phyloP scores from a whole-genome alignment of 2,888 invertebrate genomes.

The Abscondita cerata region DNA sequence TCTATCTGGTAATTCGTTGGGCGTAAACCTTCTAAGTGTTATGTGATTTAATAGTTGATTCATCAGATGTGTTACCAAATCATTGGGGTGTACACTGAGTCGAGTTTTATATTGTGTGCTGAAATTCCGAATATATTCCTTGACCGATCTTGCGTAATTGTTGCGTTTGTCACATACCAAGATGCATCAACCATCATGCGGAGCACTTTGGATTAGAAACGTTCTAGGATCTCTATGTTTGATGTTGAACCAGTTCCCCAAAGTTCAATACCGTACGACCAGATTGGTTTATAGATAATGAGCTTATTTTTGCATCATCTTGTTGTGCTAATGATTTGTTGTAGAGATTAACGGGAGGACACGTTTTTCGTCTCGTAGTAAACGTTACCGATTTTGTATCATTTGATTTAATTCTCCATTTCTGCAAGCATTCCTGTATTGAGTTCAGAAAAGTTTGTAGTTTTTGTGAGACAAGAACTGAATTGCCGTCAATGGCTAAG shows the following conservation, averaged over 20 bases:
- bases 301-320: conserved; percentile 9
- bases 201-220: conserved; percentile 2
- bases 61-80: no score
- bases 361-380: conserved; percentile 10
- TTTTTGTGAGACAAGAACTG: conserved; percentile 7
- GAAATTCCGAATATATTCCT: no score
- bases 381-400: conserved; percentile 22
- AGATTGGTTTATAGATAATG: conserved; percentile 4
- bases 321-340: neutral
- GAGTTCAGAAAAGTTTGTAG: conserved; percentile 20
- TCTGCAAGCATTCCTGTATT: conserved; percentile 20
- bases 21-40: no score
- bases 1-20: no score
- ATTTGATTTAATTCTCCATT: conserved; percentile 29
- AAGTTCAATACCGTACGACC: conserved; percentile 5
- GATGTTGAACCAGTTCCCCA: conserved; percentile 9
- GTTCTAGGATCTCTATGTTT: conserved; percentile 13
- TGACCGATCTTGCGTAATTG: no score
- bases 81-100: no score
- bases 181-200: conserved; percentile 14
- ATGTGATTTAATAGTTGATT: no score
- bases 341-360: conserved; percentile 1
- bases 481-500: conserved; percentile 6
- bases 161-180: conserved; percentile 11
- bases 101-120: no score